phyloP scores from a whole-genome alignment of 2,113 vertebrate genomes.

The Actinemys pallida region DNA sequence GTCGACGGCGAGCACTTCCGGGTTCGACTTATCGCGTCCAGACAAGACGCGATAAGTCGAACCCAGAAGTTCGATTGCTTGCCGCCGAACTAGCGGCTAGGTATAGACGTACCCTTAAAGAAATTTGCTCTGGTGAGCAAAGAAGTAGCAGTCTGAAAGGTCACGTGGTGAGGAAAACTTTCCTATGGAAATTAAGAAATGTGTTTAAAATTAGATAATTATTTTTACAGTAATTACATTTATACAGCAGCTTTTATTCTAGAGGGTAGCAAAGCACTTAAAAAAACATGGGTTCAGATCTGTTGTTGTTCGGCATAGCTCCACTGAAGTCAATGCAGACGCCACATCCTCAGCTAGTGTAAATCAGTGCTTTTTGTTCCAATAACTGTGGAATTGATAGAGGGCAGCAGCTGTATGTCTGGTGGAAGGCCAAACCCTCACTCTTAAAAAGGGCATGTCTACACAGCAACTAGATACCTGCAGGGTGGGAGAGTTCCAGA shows the following conservation, averaged over 20 bases:
- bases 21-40: too few relatives aligned
- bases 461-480: too few relatives aligned
- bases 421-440: neutral
- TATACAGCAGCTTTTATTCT: neutral
- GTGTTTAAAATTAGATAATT: neutral
- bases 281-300: neutral
- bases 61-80: too few relatives aligned
- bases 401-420: neutral
- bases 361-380: neutral
- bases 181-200: neutral
- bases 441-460: neutral
- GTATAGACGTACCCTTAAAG: neutral
- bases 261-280: neutral
- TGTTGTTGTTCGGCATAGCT: neutral
- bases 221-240: neutral
- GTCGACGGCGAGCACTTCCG: too few relatives aligned
- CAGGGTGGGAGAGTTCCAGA: neutral
- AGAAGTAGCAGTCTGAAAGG: neutral
- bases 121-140: neutral
- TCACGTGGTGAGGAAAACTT: neutral
- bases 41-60: too few relatives aligned
- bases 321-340: neutral
- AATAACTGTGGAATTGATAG: neutral
- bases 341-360: neutral
- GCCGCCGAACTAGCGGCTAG: too few relatives aligned